Evolutionary conservation across 2,888 invertebrate genomes (phyloP).

Genomic region (Margaritifera margaritifera): DNA sequence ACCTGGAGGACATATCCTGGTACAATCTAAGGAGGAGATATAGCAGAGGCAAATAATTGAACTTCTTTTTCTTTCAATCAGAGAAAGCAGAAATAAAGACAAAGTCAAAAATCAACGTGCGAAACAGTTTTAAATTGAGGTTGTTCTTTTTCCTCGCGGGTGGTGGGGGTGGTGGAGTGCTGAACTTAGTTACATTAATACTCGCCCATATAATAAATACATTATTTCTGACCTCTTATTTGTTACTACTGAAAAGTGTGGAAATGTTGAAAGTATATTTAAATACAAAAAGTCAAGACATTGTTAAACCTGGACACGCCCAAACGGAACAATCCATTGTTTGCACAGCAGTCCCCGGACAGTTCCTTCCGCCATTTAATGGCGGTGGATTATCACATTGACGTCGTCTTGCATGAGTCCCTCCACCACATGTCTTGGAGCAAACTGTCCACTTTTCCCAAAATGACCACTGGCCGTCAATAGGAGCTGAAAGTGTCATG

Average conservation of each 20-base stretch:
- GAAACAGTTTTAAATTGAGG: too few relatives aligned
- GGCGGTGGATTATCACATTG: conserved; percentile 21
- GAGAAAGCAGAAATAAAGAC: too few relatives aligned
- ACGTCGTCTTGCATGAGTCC: conserved; percentile 13
- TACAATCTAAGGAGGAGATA: conserved; percentile 4
- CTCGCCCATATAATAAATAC: too few relatives aligned
- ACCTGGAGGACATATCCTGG: conserved; percentile 1
- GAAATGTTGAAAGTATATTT: background rate
- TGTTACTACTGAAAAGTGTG: too few relatives aligned
- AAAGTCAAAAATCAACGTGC: too few relatives aligned
- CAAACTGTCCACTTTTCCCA: conserved; percentile 32
- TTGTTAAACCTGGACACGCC: conserved; percentile 12
- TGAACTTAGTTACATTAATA: too few relatives aligned
- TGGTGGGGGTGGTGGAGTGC: too few relatives aligned
- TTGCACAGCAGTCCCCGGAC: conserved; percentile 1
- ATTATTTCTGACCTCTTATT: too few relatives aligned
- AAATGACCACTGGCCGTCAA: conserved; percentile 31
- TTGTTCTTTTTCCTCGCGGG: too few relatives aligned
- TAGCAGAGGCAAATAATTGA: too few relatives aligned
- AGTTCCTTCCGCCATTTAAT: conserved; percentile 11
- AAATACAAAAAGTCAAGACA: background rate
- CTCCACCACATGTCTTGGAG: conserved; percentile 20
- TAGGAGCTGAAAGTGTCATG: conserved; percentile 4
- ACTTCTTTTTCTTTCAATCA: too few relatives aligned
- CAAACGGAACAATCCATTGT: conserved; percentile 6